These are phyloP conservation scores for Epistrophe eligans DNA, from an alignment of 2,888 invertebrate species.

Conservation along the genomic window DNA sequence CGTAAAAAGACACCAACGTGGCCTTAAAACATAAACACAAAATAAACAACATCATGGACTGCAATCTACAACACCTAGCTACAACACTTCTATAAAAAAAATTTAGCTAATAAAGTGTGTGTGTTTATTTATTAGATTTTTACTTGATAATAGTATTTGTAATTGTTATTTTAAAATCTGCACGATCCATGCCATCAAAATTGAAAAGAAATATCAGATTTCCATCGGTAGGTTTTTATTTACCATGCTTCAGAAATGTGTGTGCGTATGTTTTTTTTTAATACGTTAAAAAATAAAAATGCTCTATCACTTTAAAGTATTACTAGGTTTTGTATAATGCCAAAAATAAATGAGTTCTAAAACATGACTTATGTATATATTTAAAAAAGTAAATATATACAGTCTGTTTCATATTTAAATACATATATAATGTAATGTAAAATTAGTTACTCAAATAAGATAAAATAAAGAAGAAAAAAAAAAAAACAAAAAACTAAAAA, in stretches of 20 bases:
- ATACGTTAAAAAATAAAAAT: neutral
- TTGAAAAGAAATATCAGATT: neutral
- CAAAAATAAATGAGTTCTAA: constrained; percentile 57
- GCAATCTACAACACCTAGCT: constrained; percentile 43
- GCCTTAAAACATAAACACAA: constrained; percentile 80
- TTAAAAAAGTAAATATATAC: constrained; percentile 4
- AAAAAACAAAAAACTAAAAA: constrained; percentile 3
- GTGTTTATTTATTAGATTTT: constrained; percentile 33
- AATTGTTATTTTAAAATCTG: constrained; percentile 19
- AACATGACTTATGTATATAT: constrained; percentile 33
- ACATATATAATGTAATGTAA: neutral
- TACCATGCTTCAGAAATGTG: constrained; percentile 28
- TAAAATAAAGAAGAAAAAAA: neutral
- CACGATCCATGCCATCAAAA: constrained; percentile 13
- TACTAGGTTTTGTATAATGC: constrained; percentile 67
- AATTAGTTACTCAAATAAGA: constrained; percentile 23
- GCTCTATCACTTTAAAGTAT: constrained; percentile 59
- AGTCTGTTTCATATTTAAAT: constrained; percentile 31
- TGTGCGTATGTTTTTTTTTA: neutral
- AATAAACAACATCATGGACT: constrained; percentile 45
- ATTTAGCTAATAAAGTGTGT: constrained; percentile 37
- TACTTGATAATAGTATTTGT: constrained; percentile 26
- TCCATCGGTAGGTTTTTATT: neutral
- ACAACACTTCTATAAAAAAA: constrained; percentile 43
- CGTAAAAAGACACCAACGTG: constrained; percentile 90